Conservation (phyloP, 2,113 vertebrate genomes). For the Numenius arquata region DNA sequence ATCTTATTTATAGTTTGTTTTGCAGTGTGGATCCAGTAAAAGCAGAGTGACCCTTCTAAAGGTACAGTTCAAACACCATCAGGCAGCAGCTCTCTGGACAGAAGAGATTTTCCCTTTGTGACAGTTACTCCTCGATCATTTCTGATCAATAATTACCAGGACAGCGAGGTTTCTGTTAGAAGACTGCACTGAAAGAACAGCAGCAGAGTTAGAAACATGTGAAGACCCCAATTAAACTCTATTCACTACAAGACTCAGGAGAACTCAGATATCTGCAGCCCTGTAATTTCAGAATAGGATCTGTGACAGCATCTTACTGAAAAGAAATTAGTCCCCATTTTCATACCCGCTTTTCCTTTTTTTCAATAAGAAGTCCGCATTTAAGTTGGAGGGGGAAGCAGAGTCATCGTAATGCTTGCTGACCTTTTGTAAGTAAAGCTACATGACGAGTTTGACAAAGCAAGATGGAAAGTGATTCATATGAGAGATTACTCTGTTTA, state of each 20-base stretch:
- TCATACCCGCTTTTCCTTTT: neutral
- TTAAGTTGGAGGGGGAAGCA: neutral
- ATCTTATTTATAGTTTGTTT: neutral
- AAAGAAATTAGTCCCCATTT: neutral
- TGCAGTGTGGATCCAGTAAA: neutral
- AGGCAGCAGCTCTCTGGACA: neutral
- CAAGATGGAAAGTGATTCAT: constrained; percentile 22
- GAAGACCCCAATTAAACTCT: neutral
- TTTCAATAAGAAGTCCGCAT: neutral
- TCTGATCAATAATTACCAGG: neutral
- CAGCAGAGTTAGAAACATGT: neutral
- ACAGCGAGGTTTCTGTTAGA: neutral
- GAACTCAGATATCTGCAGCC: neutral
- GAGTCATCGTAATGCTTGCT: constrained; percentile 14
- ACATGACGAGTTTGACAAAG: constrained; percentile 34
- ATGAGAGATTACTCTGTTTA: neutral
- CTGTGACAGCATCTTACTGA: neutral
- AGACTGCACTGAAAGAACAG: neutral
- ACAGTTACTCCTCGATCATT: neutral
- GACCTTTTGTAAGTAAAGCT: constrained; percentile 49
- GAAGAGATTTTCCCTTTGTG: neutral
- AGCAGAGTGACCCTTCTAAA: neutral
- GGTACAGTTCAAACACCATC: neutral
- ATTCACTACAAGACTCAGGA: neutral
- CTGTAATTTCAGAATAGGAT: neutral